Evolutionary conservation across 2,113 vertebrate species (phyloP).

Genomic region (Marmota flaviventris): DNA sequence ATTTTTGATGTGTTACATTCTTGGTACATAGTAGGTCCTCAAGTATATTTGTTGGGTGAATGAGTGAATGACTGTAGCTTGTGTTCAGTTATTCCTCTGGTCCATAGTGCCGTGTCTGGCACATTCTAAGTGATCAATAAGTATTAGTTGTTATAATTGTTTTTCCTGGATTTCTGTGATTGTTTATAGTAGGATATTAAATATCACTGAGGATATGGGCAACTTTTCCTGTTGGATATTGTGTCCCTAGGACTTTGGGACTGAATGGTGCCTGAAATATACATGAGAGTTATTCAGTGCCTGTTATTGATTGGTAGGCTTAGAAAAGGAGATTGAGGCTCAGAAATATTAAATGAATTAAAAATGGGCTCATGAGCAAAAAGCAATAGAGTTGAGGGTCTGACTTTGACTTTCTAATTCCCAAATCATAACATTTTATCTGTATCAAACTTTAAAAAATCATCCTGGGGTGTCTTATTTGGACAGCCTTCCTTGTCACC

Average conservation of each 20-base stretch:
- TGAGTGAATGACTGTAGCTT: background rate
- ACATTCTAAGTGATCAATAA: too few species aligned
- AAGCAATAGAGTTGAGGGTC: background rate
- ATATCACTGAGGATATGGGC: background rate
- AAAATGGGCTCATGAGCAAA: background rate
- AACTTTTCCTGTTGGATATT: background rate
- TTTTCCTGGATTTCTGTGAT: background rate
- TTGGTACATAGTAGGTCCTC: background rate
- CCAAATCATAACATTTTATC: background rate
- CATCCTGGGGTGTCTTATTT: background rate
- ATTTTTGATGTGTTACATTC: background rate
- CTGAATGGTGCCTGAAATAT: background rate
- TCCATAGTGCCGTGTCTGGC: background rate
- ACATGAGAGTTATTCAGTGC: background rate
- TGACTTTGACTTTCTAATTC: background rate
- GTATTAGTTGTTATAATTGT: too few species aligned
- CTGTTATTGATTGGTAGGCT: background rate
- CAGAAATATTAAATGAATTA: background rate
- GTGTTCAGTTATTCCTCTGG: background rate
- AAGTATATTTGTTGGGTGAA: background rate
- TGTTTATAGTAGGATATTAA: background rate
- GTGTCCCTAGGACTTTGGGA: background rate
- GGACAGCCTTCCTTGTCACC: background rate
- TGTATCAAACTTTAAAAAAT: background rate
- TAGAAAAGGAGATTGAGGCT: background rate